A percentile compares a stretch with the other conserved stretches of the same genome.
Evolutionary conservation across 2,797 vertebrate species (phyloP).

Genomic region (Anolis apletophallus): DNA sequence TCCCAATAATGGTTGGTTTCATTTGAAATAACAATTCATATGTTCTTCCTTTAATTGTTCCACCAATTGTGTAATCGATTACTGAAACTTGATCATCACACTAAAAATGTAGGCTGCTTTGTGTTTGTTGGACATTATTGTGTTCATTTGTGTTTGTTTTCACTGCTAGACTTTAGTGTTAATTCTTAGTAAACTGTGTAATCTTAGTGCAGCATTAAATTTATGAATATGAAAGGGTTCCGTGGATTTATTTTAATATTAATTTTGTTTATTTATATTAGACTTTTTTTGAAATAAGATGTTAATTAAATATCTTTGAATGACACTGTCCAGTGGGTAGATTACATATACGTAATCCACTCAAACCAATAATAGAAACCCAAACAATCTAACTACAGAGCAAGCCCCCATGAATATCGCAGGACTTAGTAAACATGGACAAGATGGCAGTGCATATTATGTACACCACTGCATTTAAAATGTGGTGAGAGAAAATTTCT

Average conservation of each 20-base stretch:
- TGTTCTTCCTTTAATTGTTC: neutral
- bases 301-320: neutral
- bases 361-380: neutral
- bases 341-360: neutral
- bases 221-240: neutral
- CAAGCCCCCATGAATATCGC: neutral
- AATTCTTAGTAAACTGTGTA: neutral
- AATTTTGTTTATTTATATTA: neutral
- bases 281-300: neutral
- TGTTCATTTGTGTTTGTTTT: conserved; percentile 6
- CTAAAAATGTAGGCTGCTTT: neutral
- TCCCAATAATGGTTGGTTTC: neutral
- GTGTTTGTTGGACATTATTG: neutral
- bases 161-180: neutral
- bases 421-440: neutral
- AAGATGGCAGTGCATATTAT: neutral
- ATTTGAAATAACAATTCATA: neutral
- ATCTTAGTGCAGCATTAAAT: neutral
- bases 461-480: too few species aligned
- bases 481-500: too few species aligned
- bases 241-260: neutral
- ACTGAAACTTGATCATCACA: neutral
- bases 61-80: neutral
- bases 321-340: neutral
- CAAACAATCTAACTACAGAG: neutral